Evolutionary conservation across 2,797 vertebrate species (phyloP).

Genomic region (Phrynocephalus vlangalii): DNA sequence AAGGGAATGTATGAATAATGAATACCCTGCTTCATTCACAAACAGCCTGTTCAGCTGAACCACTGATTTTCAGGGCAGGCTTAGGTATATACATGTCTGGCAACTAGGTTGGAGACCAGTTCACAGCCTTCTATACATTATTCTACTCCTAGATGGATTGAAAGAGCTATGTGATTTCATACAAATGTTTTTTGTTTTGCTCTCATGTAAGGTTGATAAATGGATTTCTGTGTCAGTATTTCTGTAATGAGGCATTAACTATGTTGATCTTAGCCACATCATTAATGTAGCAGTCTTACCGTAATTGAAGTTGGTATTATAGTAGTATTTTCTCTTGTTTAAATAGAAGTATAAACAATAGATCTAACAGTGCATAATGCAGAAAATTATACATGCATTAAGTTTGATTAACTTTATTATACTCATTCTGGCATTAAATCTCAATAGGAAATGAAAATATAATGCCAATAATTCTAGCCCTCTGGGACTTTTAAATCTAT

Average conservation of each 20-base stretch:
- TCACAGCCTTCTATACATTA: not conserved
- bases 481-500: not conserved
- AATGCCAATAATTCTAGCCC: conserved; percentile 16
- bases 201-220: not conserved
- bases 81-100: not conserved
- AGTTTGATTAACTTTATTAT: conserved; percentile 26
- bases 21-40: not conserved
- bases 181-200: too few relatives aligned
- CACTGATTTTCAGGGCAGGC: not conserved
- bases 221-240: not conserved
- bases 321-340: conserved; percentile 7
- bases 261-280: not conserved
- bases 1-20: too few relatives aligned
- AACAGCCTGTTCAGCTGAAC: not conserved
- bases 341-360: not conserved
- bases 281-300: not conserved
- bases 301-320: not conserved
- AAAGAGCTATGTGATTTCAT: not conserved
- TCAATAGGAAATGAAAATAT: not conserved
- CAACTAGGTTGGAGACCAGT: not conserved
- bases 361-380: not conserved
- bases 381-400: conserved; percentile 1
- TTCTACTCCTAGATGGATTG: not conserved
- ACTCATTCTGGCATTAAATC: conserved; percentile 33
- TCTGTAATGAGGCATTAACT: not conserved